phyloP scores from a whole-genome alignment of 2,888 invertebrate genomes.

The Dolichopus griseipennis region DNA sequence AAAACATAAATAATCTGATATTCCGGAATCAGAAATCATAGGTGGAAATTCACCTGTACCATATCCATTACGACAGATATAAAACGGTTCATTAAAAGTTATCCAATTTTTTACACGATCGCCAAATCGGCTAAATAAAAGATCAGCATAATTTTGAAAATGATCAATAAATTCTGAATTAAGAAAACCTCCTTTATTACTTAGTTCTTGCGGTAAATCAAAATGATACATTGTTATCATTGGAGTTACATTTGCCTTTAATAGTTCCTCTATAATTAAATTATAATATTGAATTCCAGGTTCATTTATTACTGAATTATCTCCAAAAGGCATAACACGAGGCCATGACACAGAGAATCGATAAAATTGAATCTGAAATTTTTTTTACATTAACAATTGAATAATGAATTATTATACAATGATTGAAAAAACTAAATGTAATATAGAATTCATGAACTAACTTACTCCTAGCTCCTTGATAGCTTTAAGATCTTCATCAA shows the following conservation, averaged over 20 bases:
- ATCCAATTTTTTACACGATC: constrained; percentile 50
- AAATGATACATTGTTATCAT: constrained; percentile 51
- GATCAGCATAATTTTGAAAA: constrained; percentile 46
- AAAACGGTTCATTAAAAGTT: constrained; percentile 51
- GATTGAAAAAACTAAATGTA: not conserved
- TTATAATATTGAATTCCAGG: constrained; percentile 57
- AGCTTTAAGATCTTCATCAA: constrained; percentile 47
- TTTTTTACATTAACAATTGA: no score
- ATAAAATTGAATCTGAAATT: constrained; percentile 43
- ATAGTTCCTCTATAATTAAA: constrained; percentile 52
- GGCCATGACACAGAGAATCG: constrained; percentile 57
- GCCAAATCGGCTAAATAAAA: constrained; percentile 44
- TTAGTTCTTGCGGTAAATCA: constrained; percentile 48
- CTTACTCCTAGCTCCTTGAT: constrained; percentile 45
- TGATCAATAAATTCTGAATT: constrained; percentile 44
- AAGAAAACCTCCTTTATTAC: constrained; percentile 48
- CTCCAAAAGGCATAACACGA: constrained; percentile 52
- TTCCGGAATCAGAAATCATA: constrained; percentile 39
- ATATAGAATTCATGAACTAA: not conserved
- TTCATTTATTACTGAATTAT: constrained; percentile 47
- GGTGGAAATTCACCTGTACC: constrained; percentile 36
- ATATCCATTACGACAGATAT: constrained; percentile 45
- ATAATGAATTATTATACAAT: not conserved
- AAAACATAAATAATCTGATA: constrained; percentile 47
- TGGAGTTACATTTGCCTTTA: constrained; percentile 53